Evolutionary conservation across 2,797 vertebrate species (phyloP).

Genomic region (Coregonus ussuriensis): DNA sequence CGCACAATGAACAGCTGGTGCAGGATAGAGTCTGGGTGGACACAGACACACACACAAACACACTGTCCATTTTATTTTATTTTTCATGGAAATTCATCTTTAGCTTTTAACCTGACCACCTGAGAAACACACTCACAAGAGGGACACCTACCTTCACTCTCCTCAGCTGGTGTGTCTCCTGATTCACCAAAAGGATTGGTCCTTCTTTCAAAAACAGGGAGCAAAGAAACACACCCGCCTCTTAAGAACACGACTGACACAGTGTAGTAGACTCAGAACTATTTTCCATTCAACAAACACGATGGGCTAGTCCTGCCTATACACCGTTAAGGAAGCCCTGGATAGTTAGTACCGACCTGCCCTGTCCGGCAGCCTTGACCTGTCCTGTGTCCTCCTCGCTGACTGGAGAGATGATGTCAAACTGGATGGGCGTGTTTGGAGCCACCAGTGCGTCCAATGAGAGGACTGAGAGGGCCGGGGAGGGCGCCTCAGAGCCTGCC

Average conservation of each 20-base stretch:
- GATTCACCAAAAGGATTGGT: constrained; percentile 98
- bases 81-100: too few species aligned
- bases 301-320: too few species aligned
- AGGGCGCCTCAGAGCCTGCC: constrained; percentile 81
- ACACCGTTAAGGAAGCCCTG: too few species aligned
- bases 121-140: background rate
- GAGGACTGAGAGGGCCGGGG: constrained; percentile 84
- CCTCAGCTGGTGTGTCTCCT: constrained; percentile 80
- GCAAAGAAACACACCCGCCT: background rate
- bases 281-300: too few species aligned
- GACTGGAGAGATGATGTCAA: constrained; percentile 97
- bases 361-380: constrained; percentile 81
- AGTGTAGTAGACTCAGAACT: too few species aligned
- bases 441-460: constrained; percentile 93
- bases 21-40: constrained; percentile 90
- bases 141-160: constrained; percentile 84
- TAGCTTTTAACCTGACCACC: too few species aligned
- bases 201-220: constrained; percentile 53
- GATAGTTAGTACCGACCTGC: constrained; percentile 75
- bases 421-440: constrained; percentile 95
- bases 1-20: constrained; percentile 97
- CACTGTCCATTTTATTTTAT: too few species aligned
- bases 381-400: constrained; percentile 90
- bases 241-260: background rate
- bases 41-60: constrained; percentile 19